Evolutionary conservation across 2,113 vertebrate species (phyloP), one percentile per base, ranked within the genome.

Genomic region (Actinemys pallida): DNA sequence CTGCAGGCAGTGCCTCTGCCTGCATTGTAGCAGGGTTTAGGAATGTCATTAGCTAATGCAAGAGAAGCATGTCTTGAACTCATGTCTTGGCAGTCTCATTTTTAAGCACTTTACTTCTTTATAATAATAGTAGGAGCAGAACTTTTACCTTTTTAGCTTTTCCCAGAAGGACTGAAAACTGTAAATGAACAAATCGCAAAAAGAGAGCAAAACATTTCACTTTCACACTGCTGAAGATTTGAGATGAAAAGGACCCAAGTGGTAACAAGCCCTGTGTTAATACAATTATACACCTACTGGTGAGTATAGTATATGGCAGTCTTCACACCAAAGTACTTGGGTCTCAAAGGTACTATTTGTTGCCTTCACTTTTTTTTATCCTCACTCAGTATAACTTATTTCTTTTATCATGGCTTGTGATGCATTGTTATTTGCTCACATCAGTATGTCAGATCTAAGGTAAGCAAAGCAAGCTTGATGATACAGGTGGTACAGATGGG

Each of bases 371-470:
- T 84, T 29, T 35, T 88, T 93, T 84, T 69, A 29, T 10, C 25
- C 91, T 3, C 49, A 72, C 81, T 90, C 78, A 69, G 8, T 84
- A 25, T n/a, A 31, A 87, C 39, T 12, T 91, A 52, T 93, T 96
- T 90, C 78, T 94, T 42, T 88, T 96, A 86, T 83, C 17, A 20
- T 81, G 92, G 86, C 88, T 92, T 93, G 90, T 86, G 89, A 85
- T 79, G 65, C 47, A 39, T 13, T 75, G 3, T 49, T 89, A 56
- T 52, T 88, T 93, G 39, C 52, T 92, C 53, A 4, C 1, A 2
- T 83, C 83, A 90, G 50, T 0, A 0, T 76, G 84, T 87, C 80
- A 92, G 50, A 86, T 87, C 27, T 94, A 87, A 94, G 89, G 93
- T 56, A 92, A 94, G 84, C 50, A 84, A 35, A 93, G 35, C 4